Conservation (phyloP, 2,888 invertebrate species). For the Hirtodrosophila duncani region DNA sequence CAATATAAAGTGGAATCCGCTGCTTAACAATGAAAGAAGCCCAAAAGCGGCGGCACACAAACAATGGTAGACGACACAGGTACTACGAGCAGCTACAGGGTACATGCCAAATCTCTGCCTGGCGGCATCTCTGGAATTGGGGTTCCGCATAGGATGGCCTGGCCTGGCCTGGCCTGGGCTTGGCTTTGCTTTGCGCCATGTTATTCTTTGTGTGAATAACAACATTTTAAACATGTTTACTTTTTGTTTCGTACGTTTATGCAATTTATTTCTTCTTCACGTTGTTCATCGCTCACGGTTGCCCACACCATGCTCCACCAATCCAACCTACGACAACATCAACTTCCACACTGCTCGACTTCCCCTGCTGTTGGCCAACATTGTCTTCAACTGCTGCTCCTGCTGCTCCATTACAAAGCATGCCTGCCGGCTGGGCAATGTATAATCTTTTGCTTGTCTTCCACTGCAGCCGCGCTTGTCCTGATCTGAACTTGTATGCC, state of each 20-base stretch:
- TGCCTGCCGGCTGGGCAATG: conserved; percentile 65
- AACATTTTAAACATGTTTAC: conserved; percentile 71
- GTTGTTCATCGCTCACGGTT: neutral
- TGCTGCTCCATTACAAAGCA: conserved; percentile 56
- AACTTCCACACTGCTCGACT: conserved; percentile 19
- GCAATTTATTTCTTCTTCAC: conserved; percentile 59
- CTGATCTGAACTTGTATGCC: conserved; percentile 8
- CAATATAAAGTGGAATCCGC: conserved; percentile 19
- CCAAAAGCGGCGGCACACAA: conserved; percentile 39
- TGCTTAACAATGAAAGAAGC: conserved; percentile 17
- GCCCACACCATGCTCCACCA: neutral
- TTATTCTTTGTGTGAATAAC: conserved; percentile 57
- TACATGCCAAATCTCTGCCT: conserved; percentile 3
- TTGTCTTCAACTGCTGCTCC: conserved; percentile 4
- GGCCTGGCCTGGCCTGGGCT: neutral
- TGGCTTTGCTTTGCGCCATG: neutral
- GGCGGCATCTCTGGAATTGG: too few relatives aligned
- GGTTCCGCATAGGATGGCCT: conserved; percentile 1
- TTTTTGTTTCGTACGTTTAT: conserved; percentile 61
- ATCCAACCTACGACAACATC: conserved; percentile 18
- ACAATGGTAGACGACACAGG: conserved; percentile 32
- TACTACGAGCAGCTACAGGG: too few relatives aligned
- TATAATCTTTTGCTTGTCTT: conserved; percentile 69
- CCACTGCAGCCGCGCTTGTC: conserved; percentile 34
- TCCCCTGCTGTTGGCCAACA: conserved; percentile 1